Evolutionary conservation across 2,888 invertebrate species (phyloP), one percentile per base, ranked within the genome.

Genomic region (Drosophila rellima): DNA sequence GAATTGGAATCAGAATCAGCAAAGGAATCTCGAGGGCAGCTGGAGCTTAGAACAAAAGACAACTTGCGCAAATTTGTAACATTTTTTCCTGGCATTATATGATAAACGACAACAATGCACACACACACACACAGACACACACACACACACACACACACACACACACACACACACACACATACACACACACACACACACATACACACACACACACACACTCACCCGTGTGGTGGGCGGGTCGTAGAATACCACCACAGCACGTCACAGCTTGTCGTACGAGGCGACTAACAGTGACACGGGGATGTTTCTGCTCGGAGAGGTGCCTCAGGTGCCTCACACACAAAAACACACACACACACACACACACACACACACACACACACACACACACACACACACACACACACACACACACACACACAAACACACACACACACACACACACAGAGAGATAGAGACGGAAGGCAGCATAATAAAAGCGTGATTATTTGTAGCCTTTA

Each of bases 401-500:
- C n/a, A n/a, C n/a, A n/a, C n/a, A n/a, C n/a, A n/a, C n/a, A n/a
- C n/a, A n/a, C n/a, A n/a, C n/a, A n/a, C n/a, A n/a, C n/a, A n/a
- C 57, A 33, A 31, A 31, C 40, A 40, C 20, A 33, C 54, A 51
- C 13, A 44, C 51, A 51, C 35, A 26, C 45, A 29, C 29, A 57
- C n/a, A 13, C 8, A 17, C 3, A 31, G 7, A 20, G 17, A 37
- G 37, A 37, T 13, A 35, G 42, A 26, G 61, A 69, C 6, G 20
- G 40, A 35, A 68, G 72, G 72, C 54, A 71, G 73, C 74, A 78
- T 80, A 82, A 89, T 84, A 88, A 89, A 90, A 82, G 84, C 84
- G 70, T 83, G 81, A 88, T 88, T 90, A 88, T 89, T 89, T 84
- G 84, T 80, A 74, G 80, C 80, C 77, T 78, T 80, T 80, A 75